phyloP scores from a whole-genome alignment of 2,113 vertebrate species.

The Gobio gobio region DNA sequence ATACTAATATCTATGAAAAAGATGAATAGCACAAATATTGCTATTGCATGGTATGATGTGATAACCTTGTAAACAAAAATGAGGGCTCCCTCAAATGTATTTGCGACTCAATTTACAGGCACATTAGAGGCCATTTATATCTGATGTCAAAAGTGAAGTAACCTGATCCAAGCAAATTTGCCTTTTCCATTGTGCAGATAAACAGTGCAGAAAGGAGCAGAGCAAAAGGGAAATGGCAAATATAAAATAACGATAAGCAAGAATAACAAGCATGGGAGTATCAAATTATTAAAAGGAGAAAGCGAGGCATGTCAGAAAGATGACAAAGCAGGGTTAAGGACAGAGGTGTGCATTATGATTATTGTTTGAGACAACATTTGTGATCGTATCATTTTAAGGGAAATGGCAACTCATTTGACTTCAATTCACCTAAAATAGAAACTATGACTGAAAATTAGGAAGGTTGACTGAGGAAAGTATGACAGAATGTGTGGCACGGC shows the following conservation, averaged over 20 bases:
- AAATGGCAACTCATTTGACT: neutral
- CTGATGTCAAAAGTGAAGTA: conserved; percentile 29
- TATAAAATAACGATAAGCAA: neutral
- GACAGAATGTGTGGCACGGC: neutral
- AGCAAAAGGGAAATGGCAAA: neutral
- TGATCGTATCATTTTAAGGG: neutral
- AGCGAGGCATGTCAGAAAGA: neutral
- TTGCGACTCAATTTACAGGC: conserved; percentile 14
- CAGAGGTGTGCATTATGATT: neutral
- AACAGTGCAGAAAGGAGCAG: neutral
- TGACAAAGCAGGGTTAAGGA: conserved; percentile 37
- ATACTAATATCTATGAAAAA: neutral
- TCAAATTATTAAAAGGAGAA: neutral
- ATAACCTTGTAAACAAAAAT: conserved; percentile 26
- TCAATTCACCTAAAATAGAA: neutral
- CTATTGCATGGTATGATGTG: neutral
- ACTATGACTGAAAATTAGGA: neutral
- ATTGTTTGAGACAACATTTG: neutral
- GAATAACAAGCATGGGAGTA: neutral
- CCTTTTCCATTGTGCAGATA: conserved; percentile 20
- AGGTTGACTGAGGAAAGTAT: neutral
- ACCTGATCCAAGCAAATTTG: conserved; percentile 26
- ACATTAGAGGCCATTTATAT: conserved; percentile 29
- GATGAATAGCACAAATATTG: neutral
- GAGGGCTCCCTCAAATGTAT: neutral